Evolutionary conservation across 2,888 invertebrate species (phyloP).

Genomic region (Dicranocentrus wangi): DNA sequence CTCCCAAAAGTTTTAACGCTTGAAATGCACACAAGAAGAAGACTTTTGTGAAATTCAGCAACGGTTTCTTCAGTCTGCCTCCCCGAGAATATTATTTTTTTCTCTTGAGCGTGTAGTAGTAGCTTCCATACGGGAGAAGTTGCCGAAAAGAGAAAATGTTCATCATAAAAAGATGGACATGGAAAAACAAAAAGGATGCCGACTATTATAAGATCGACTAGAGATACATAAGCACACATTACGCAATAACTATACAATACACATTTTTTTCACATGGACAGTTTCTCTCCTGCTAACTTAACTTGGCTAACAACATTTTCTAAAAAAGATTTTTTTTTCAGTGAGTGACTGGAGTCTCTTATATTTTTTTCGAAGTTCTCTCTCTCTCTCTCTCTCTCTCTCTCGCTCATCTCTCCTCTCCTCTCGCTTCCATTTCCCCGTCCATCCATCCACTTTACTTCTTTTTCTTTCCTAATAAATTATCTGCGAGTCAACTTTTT

Average conservation of each 20-base stretch:
- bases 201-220: conserved; percentile 18
- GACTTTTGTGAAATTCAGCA: not conserved
- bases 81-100: not conserved
- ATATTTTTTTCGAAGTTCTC: too few species aligned
- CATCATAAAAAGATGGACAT: conserved; percentile 57
- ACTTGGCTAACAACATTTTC: conserved; percentile 23
- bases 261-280: not conserved
- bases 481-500: conserved; percentile 67
- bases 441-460: conserved; percentile 43
- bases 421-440: not conserved
- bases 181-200: conserved; percentile 36
- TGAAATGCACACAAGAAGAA: too few species aligned
- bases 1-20: too few species aligned
- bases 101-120: too few species aligned
- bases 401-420: not conserved
- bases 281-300: not conserved
- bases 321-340: conserved; percentile 36
- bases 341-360: conserved; percentile 41
- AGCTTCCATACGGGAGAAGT: too few species aligned
- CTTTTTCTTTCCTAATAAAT: conserved; percentile 67
- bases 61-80: not conserved
- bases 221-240: conserved; percentile 9
- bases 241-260: not conserved
- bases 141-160: conserved; percentile 57
- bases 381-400: conserved; percentile 4